Conservation (phyloP, 2,797 vertebrate species). For the Myoxocephalus aenaeus region DNA sequence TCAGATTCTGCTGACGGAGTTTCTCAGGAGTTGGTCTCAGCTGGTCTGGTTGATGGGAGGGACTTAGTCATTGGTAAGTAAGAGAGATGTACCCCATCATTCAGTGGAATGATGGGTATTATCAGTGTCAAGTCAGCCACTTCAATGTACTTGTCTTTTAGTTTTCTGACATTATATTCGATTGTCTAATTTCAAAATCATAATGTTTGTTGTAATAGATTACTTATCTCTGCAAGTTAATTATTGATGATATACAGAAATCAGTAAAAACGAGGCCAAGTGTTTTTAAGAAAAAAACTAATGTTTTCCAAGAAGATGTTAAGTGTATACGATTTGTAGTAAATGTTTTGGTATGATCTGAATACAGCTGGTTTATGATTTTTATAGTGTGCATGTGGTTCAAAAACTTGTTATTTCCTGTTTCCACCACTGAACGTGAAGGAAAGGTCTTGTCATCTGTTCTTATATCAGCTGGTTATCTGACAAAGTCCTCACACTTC, state of each 20-base stretch:
- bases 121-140: background rate
- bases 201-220: background rate
- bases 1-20: constrained; percentile 96
- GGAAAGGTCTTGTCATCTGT: background rate
- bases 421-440: background rate
- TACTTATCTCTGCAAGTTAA: background rate
- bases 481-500: background rate
- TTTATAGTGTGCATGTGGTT: background rate
- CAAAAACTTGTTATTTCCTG: background rate
- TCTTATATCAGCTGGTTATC: background rate
- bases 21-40: constrained; percentile 95
- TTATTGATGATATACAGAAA: background rate
- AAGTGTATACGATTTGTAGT: background rate
- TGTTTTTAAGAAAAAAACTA: background rate
- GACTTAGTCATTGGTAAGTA: constrained; percentile 90
- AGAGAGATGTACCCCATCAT: background rate
- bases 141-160: background rate
- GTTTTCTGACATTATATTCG: background rate
- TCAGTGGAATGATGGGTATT: background rate
- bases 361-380: background rate
- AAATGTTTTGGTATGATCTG: background rate
- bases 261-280: background rate
- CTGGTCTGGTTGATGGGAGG: constrained; percentile 93
- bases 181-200: background rate
- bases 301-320: background rate